phyloP scores from a whole-genome alignment of 2,888 invertebrate genomes.

The Biston betularia region DNA sequence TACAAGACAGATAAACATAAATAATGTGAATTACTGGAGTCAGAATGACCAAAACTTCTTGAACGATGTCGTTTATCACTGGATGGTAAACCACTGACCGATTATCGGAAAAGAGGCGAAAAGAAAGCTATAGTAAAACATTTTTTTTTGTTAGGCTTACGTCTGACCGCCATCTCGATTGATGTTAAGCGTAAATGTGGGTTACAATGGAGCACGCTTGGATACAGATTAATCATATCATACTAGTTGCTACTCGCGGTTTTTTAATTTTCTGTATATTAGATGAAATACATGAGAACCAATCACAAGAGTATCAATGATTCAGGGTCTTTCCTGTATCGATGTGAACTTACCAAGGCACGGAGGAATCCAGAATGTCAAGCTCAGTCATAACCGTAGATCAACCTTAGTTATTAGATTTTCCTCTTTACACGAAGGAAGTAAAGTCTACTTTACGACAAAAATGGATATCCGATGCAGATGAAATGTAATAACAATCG shows the following conservation, averaged over 20 bases:
- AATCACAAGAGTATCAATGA: conserved; percentile 17
- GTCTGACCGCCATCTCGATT: no score
- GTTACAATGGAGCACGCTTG: no score
- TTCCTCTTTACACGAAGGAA: conserved; percentile 35
- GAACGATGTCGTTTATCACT: conserved; percentile 17
- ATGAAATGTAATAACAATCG: conserved; percentile 59
- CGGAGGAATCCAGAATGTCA: conserved; percentile 34
- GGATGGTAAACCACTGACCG: conserved; percentile 13
- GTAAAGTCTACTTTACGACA: conserved; percentile 39
- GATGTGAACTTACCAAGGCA: conserved; percentile 26
- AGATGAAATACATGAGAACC: neutral
- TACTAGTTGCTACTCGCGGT: no score
- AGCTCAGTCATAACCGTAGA: conserved; percentile 39
- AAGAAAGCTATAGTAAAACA: no score
- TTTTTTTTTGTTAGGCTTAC: no score
- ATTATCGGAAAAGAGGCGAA: conserved; percentile 1
- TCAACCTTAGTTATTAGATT: conserved; percentile 37
- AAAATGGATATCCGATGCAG: conserved; percentile 51
- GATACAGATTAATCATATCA: no score
- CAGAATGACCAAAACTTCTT: conserved; percentile 20
- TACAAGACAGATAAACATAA: conserved; percentile 23
- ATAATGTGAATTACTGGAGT: conserved; percentile 23
- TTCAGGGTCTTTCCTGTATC: conserved; percentile 12
- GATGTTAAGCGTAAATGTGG: no score
- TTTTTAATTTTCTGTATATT: no score